Base-by-base conservation (phyloP, 2,888 invertebrate genomes). In the Lamellibrachia satsuma region DNA sequence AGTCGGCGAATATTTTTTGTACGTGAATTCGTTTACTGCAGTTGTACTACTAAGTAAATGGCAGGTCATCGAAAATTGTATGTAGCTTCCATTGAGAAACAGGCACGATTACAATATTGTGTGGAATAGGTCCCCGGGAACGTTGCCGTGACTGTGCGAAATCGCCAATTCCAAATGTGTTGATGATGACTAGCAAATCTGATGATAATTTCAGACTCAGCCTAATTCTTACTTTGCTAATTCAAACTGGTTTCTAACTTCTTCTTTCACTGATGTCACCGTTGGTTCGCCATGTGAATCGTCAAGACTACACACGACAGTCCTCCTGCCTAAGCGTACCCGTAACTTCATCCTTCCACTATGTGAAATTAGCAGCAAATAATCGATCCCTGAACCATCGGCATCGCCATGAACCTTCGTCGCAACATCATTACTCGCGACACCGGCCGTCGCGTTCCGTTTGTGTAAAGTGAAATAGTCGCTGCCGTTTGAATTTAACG, bases 221-320 rank as follows among this genome's bases (percentile, higher is more conserved):
- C 1, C 55, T 3, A 55, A 55, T 75, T 15, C 75, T 75, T 75
- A 75, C 75, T 22, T n/a, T 75, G 75, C 75, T 75, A 75, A 75
- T 22, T 75, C 75, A 75, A 75, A 75, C 22, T 75, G 15, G 75
- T 75, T 22, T 75, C 75, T 75, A 75, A 75, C 75, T 75, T 75
- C 15, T 75, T 75, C 75, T n/a, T 75, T 75, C 75, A 2, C n/a
- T 75, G 75, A 75, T 22, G n/a, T 22, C 75, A 75, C 75, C 75
- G 75, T 75, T 75, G 75, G 75, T 75, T 75, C 75, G 75, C 75
- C 75, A 75, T 75, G 75, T n/a, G 75, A 75, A 75, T 75, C 75
- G 75, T 75, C 75, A 75, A 75, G 22, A 15, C 75, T 75, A 22
- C 75, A 75, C 75, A 75, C 75, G 22, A 75, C 22, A 75, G 75